Evolutionary conservation across 2,888 invertebrate species (phyloP).

Genomic region (Lepidonotus clava): DNA sequence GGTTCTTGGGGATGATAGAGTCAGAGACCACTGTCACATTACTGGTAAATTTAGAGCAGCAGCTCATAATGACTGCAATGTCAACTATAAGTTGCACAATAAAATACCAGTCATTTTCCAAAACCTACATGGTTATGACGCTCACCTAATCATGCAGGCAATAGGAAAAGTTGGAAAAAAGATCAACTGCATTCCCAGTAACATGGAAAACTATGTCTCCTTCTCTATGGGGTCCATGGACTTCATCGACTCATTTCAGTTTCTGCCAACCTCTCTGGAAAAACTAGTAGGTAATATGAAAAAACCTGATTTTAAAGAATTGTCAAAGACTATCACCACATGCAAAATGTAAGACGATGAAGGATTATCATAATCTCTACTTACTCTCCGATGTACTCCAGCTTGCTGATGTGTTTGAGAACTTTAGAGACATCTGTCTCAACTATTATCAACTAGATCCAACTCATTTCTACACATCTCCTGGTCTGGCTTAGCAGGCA

Average conservation of each 20-base stretch:
- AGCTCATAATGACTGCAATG: constrained; percentile 56
- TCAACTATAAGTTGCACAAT: constrained; percentile 35
- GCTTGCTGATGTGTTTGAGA: constrained; percentile 74
- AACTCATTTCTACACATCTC: constrained; percentile 66
- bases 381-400: constrained; percentile 69
- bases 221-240: constrained; percentile 17
- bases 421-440: constrained; percentile 70
- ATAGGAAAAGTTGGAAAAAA: constrained; percentile 34
- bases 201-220: constrained; percentile 55
- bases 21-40: constrained; percentile 60
- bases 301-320: constrained; percentile 51
- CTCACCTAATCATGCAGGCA: constrained; percentile 37
- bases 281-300: constrained; percentile 10
- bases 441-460: constrained; percentile 69
- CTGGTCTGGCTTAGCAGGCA: constrained; percentile 61
- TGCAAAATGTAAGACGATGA: constrained; percentile 62
- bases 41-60: constrained; percentile 61
- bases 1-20: not conserved
- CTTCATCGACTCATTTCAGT: constrained; percentile 21
- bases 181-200: constrained; percentile 61
- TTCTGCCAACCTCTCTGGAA: not conserved
- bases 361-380: constrained; percentile 69
- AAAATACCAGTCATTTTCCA: constrained; percentile 51
- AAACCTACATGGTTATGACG: constrained; percentile 50
- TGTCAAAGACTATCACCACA: constrained; percentile 63